These are phyloP conservation scores for Drosophila neocordata DNA, from an alignment of 1,140 invertebrate species.

Conservation along the genomic window DNA sequence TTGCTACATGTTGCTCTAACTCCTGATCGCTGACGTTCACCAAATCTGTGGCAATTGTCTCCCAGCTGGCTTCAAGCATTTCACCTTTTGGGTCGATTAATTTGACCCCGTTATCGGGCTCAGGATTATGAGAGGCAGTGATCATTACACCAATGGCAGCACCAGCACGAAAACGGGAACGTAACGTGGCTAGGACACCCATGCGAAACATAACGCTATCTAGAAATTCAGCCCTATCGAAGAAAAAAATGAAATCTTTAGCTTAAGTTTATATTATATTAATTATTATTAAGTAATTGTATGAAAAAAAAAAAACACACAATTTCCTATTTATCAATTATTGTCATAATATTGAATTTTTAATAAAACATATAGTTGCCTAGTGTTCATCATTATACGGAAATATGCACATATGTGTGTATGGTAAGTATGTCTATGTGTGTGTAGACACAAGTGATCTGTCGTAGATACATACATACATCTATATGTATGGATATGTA, in stretches of 20 bases:
- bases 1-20: slow-evolving; percentile 83
- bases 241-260: slow-evolving; percentile 20
- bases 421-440: slow-evolving; percentile 12
- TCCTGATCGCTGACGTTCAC: slow-evolving; percentile 88
- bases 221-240: slow-evolving; percentile 89
- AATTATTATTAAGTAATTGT: slow-evolving; percentile 18
- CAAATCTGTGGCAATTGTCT: slow-evolving; percentile 92
- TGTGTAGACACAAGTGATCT: slow-evolving; percentile 3
- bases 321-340: too few species aligned
- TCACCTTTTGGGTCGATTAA: slow-evolving; percentile 97
- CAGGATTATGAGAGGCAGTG: slow-evolving; percentile 99
- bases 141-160: slow-evolving; percentile 96
- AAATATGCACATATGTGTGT: not conserved
- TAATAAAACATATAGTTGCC: too few species aligned
- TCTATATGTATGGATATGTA: slow-evolving; percentile 26
- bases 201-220: slow-evolving; percentile 96
- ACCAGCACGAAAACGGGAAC: slow-evolving; percentile 92
- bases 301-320: not conserved
- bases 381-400: too few species aligned
- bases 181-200: slow-evolving; percentile 94
- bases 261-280: too few species aligned
- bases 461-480: slow-evolving; percentile 5
- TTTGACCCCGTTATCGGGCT: slow-evolving; percentile 98
- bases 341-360: too few species aligned
- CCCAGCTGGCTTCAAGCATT: slow-evolving; percentile 97